Evolutionary conservation across 2,797 vertebrate genomes (phyloP).

Genomic region (Molossus molossus): DNA sequence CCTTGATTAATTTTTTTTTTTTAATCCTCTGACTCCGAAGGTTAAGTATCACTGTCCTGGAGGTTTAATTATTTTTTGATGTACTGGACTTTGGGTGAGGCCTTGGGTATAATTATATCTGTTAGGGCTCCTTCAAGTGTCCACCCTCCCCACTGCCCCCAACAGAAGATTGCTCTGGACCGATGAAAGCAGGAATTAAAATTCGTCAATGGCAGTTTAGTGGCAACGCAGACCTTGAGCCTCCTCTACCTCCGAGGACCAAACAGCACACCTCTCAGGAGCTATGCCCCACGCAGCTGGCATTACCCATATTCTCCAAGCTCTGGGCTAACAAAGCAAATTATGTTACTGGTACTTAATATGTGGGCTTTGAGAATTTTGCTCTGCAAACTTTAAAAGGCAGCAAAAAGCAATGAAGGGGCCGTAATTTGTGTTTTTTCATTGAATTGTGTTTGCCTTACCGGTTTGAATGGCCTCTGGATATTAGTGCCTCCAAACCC

Average conservation of each 20-base stretch:
- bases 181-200: neutral
- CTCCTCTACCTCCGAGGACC: neutral
- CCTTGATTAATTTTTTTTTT: neutral
- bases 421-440: neutral
- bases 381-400: conserved; percentile 31
- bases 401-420: neutral
- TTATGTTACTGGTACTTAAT: neutral
- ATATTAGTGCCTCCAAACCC: neutral
- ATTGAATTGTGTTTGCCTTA: neutral
- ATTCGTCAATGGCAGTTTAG: neutral
- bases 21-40: neutral
- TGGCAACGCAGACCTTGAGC: neutral
- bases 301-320: neutral
- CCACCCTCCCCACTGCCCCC: neutral
- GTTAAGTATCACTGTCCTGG: neutral
- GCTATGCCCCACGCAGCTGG: neutral
- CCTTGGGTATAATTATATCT: conserved; percentile 9
- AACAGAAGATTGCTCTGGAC: neutral
- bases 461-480: neutral
- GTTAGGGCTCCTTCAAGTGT: neutral
- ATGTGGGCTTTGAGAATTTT: conserved; percentile 32
- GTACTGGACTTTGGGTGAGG: conserved; percentile 22
- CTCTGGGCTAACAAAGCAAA: conserved; percentile 18
- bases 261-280: neutral
- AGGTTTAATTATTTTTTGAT: conserved; percentile 16